Base-by-base conservation (phyloP, 64 coral and sea anemone species). In the Pocillopora damicornis region DNA sequence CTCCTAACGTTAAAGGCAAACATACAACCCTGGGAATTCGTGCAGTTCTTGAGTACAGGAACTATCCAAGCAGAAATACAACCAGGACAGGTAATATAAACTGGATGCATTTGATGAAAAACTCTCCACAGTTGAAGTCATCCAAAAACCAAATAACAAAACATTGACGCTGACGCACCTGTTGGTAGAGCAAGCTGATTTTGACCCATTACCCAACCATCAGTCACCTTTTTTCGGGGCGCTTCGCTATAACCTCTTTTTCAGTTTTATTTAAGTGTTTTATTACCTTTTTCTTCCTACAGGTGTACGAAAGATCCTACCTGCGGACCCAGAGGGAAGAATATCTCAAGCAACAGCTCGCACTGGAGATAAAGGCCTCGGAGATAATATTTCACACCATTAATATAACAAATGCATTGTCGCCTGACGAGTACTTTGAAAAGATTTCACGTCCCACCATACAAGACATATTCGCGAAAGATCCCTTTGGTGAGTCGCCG, bases 301-400 rank as follows among this genome's bases (percentile, higher is more conserved):
- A 93, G 91, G 91, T 93, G 18, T 93, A 93, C 72, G 91, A 93
- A 62, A 87, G 91, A 38, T 93, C 91, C 4, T 93, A 93, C 59
- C 51, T 93, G 34, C 58, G 91, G 78, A 89, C 67, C 9, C 91
- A 93, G 34, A 79, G 91, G 23, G 91, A 83, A 2, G 91, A 93
- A 59, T 93, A 93, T 67, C 79, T 93, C 35, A 73, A 78, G 15
- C 91, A 93, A 51, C 91, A 93, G 42, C 87, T 93, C 17, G 42
- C 87, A 25, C 61, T 93, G 42, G 91, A 93, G 73, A 93, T 85
- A 77, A 75, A 83, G 79, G 91, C 86, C 9, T 72, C 79, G 1
- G 91, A 93, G 73, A 84, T 93, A 35, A 68, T 82, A 4, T 93
- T 93, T 22, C 91, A 93, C 79, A 93, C 91, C 37, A 84, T 83